These are phyloP conservation scores for Catharus minimus DNA, from an alignment of 2,113 vertebrate genomes.

Conservation along the genomic window DNA sequence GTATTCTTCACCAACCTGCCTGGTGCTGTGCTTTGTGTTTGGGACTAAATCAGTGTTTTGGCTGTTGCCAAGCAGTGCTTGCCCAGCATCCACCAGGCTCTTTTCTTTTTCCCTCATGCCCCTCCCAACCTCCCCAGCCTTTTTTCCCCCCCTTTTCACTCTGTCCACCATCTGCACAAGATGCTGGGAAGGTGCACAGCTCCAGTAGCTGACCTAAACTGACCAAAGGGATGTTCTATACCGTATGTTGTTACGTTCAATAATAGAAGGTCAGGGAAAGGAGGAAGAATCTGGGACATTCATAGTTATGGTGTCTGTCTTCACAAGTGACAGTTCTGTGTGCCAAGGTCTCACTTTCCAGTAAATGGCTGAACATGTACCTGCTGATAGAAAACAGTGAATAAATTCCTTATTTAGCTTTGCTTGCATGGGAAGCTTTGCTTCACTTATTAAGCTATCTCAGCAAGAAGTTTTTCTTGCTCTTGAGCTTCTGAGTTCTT, in stretches of 20 bases:
- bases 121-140: fast-evolving
- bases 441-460: neutral
- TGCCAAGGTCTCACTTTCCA: neutral
- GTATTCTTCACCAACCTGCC: neutral
- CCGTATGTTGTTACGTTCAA: neutral
- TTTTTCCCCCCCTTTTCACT: neutral
- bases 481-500: neutral
- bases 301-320: neutral
- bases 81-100: neutral
- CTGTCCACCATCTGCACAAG: neutral
- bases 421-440: neutral
- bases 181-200: neutral
- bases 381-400: neutral
- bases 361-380: neutral
- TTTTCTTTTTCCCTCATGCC: neutral
- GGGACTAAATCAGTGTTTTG: neutral
- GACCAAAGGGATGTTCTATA: neutral
- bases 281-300: neutral
- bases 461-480: neutral
- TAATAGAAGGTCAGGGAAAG: neutral
- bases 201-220: neutral
- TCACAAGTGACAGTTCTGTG: neutral
- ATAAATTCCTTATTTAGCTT: neutral
- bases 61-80: fast-evolving
- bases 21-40: neutral